Percentiles rank a stretch among this genome's conserved stretches.
Conservation (phyloP, 1,140 invertebrate genomes). For the Drosophila pachea region DNA sequence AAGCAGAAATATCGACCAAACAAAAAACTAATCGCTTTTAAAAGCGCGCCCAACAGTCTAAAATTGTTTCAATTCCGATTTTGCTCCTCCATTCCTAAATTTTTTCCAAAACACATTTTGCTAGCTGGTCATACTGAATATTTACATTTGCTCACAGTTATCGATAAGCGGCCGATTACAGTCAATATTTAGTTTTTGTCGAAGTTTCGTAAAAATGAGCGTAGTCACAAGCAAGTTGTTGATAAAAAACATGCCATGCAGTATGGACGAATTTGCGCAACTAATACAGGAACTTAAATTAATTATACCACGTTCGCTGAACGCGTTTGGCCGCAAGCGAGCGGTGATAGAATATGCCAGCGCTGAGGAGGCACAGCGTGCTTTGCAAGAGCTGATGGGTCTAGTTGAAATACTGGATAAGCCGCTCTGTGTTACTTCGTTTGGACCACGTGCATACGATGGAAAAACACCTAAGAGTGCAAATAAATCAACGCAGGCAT, state of each 20-base stretch:
- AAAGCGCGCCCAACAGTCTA: slow-evolving; percentile 6
- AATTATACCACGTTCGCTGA: slow-evolving; percentile 45
- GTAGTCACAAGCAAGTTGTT: slow-evolving; percentile 54
- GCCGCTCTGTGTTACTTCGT: slow-evolving; percentile 46
- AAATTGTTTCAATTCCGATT: not conserved
- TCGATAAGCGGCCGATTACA: not conserved
- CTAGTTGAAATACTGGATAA: slow-evolving; percentile 52
- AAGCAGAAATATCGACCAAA: slow-evolving; percentile 47
- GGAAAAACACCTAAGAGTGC: slow-evolving; percentile 8
- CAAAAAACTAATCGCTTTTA: slow-evolving; percentile 24
- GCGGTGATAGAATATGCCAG: slow-evolving; percentile 49
- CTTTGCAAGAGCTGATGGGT: slow-evolving; percentile 44
- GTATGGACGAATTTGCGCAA: slow-evolving; percentile 54
- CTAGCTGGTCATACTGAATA: slow-evolving; percentile 6
- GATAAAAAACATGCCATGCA: slow-evolving; percentile 67
- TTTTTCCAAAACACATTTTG: not conserved
- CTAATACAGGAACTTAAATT: slow-evolving; percentile 53
- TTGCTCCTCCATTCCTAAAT: not conserved
- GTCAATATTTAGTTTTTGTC: slow-evolving; percentile 26
- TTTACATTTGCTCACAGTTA: not conserved
- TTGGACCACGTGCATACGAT: slow-evolving; percentile 28
- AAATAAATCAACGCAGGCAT: slow-evolving; percentile 49
- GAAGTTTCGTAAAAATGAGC: slow-evolving; percentile 35
- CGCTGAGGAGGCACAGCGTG: slow-evolving; percentile 36
- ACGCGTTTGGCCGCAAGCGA: slow-evolving; percentile 53